Conservation (phyloP, 2,888 invertebrate genomes). For the Argyra leucocephala region DNA sequence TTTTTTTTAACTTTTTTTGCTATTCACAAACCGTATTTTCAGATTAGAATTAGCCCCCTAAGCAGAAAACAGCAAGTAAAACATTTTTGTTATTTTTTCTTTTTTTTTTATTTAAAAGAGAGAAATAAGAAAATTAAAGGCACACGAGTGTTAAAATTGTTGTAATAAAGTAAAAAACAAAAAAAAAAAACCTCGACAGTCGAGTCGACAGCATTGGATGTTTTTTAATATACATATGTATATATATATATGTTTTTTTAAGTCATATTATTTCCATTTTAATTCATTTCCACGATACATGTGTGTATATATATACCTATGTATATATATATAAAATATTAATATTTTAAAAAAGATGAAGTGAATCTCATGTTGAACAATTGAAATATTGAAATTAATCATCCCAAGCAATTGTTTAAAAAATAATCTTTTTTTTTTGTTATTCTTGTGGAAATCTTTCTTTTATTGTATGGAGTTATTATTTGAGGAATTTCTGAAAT, state of each 20-base stretch:
- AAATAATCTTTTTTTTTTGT: not conserved
- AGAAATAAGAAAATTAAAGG: not conserved
- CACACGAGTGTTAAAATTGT: not conserved
- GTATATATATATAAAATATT: not conserved
- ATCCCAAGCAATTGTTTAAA: not conserved
- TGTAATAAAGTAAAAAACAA: not conserved
- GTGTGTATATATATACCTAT: not conserved
- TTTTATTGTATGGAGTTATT: too few species aligned
- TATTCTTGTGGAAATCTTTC: not conserved
- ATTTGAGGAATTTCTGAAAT: too few species aligned
- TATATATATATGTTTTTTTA: not conserved
- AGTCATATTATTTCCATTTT: not conserved
- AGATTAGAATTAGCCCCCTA: not conserved
- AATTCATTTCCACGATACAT: not conserved
- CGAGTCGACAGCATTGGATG: conserved; percentile 6
- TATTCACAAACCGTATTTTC: not conserved
- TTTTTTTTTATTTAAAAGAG: not conserved
- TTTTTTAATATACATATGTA: not conserved
- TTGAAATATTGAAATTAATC: conserved; percentile 3
- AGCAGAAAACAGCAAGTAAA: not conserved
- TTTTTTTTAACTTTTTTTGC: not conserved
- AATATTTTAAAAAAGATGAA: not conserved
- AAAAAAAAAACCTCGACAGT: not conserved
- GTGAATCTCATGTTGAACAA: not conserved
- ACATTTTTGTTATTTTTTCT: not conserved